Conservation (phyloP, 2,888 invertebrate genomes). For the Hoplodrina blanda region DNA sequence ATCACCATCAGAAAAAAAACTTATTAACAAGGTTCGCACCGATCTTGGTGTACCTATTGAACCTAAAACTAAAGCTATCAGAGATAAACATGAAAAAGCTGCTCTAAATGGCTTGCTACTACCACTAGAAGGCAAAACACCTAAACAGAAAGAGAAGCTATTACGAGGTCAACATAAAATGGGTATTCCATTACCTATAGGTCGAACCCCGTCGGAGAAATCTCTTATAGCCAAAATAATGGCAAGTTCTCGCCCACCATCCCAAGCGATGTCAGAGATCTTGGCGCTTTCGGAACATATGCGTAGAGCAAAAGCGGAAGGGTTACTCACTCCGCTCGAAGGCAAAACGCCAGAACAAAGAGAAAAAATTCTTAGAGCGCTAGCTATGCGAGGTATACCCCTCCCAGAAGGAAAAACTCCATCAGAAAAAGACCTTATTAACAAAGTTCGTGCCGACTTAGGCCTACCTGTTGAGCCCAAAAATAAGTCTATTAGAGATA, state of each 20-base stretch:
- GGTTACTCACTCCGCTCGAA: background rate
- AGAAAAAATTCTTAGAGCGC: constrained; percentile 52
- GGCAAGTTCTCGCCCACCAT: background rate
- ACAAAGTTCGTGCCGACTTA: constrained; percentile 63
- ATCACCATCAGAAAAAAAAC: constrained; percentile 64
- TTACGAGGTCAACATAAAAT: constrained; percentile 12
- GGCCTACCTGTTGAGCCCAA: constrained; percentile 68
- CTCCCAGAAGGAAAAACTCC: constrained; percentile 41
- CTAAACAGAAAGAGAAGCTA: constrained; percentile 68
- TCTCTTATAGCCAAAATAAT: constrained; percentile 44
- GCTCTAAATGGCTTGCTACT: constrained; percentile 17
- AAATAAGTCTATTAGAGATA: constrained; percentile 54
- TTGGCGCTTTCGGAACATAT: background rate
- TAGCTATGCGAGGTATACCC: constrained; percentile 48
- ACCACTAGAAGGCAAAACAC: constrained; percentile 66
- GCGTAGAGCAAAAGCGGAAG: background rate
- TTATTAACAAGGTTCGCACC: constrained; percentile 40
- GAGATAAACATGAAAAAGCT: constrained; percentile 63
- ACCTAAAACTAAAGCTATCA: constrained; percentile 44
- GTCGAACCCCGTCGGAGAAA: constrained; percentile 66
- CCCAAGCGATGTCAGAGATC: background rate
- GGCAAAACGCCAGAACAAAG: constrained; percentile 35
- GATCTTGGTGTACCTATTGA: constrained; percentile 60
- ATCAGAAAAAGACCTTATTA: constrained; percentile 61
- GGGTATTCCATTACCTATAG: constrained; percentile 60